Conservation (phyloP, 2,888 invertebrate species). For the Idaea dimidiata region DNA sequence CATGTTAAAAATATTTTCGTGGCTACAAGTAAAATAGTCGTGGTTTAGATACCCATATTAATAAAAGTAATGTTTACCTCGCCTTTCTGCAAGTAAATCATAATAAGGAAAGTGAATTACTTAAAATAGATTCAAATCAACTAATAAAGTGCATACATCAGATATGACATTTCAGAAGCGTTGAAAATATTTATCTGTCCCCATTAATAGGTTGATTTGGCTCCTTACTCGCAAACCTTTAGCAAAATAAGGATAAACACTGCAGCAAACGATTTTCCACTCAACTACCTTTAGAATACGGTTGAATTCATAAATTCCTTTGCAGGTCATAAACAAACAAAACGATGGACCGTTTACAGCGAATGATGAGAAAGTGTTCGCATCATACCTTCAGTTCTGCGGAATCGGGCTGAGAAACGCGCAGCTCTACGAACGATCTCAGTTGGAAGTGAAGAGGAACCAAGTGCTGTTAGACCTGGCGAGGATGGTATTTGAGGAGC, state of each 20-base stretch:
- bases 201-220: not conserved
- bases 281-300: not conserved
- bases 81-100: not conserved
- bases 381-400: conserved; percentile 96
- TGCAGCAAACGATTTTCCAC: not conserved
- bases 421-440: conserved; percentile 97
- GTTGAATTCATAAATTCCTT: conserved; percentile 5
- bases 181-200: conserved; percentile 1
- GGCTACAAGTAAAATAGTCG: not conserved
- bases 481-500: conserved; percentile 98
- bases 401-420: conserved; percentile 97
- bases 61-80: not conserved
- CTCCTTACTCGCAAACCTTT: not conserved
- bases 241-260: not conserved
- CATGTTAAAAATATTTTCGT: too few relatives aligned
- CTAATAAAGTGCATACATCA: not conserved
- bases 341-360: conserved; percentile 91
- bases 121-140: not conserved
- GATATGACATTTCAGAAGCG: not conserved
- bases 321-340: conserved; percentile 93
- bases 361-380: conserved; percentile 94
- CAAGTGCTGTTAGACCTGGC: conserved; percentile 96
- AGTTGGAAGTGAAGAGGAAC: conserved; percentile 96
- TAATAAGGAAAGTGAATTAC: not conserved
- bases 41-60: not conserved